Evolutionary conservation across 2,888 invertebrate genomes (phyloP).

Genomic region (Aspidiotus rigidus): DNA sequence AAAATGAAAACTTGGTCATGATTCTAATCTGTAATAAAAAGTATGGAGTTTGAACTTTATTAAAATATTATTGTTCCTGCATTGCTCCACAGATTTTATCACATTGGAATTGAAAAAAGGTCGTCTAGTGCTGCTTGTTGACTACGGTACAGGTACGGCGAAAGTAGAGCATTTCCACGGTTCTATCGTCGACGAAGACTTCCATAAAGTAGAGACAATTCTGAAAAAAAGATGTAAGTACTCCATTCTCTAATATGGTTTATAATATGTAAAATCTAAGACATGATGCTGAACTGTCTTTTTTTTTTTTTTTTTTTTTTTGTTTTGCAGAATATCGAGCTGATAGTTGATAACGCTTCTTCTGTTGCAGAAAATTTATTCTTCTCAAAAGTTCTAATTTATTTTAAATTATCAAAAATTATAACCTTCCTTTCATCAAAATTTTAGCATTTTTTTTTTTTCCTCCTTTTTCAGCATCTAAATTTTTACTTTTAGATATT

Average conservation of each 20-base stretch:
- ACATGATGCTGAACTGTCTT: neutral
- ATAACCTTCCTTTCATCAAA: no score
- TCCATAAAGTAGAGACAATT: conserved; percentile 76
- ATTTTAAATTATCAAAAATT: no score
- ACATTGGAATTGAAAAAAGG: conserved; percentile 76
- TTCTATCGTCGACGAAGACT: conserved; percentile 70
- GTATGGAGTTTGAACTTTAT: no score
- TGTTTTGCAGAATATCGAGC: conserved; percentile 54
- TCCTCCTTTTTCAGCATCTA: no score
- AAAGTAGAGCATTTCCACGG: conserved; percentile 60
- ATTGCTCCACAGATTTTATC: conserved; percentile 64
- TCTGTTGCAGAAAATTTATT: no score
- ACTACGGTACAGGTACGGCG: conserved; percentile 77
- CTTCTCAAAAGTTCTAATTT: no score
- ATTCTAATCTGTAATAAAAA: neutral
- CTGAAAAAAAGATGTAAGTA: conserved; percentile 47
- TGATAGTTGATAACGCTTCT: conserved; percentile 72
- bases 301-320: no score
- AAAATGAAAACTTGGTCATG: neutral
- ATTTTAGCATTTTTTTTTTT: no score
- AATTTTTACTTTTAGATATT: no score
- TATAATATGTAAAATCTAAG: neutral
- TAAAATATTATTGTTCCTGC: neutral
- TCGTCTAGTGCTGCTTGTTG: conserved; percentile 69
- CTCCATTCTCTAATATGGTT: neutral